Percentiles rank a stretch among this genome's conserved stretches.
Conservation (phyloP, 2,888 invertebrate species). For the Marasmarcha lunaedactyla region DNA sequence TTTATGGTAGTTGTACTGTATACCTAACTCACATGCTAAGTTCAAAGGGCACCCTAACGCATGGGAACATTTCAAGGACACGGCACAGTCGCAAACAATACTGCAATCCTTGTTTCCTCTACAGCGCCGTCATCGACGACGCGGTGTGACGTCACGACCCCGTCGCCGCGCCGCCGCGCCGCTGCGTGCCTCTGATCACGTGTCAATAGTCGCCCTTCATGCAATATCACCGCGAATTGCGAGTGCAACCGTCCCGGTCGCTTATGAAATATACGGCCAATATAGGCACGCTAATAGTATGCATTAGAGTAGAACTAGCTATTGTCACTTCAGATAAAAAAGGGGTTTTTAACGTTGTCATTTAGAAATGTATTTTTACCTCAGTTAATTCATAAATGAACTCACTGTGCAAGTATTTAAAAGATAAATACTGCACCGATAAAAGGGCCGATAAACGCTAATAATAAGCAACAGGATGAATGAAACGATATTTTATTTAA, state of each 20-base stretch:
- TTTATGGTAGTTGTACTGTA: too few relatives aligned
- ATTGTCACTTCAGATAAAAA: neutral
- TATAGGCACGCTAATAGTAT: neutral
- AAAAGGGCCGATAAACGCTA: too few relatives aligned
- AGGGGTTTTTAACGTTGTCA: too few relatives aligned
- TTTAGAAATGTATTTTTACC: too few relatives aligned
- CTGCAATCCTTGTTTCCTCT: too few relatives aligned
- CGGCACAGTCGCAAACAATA: too few relatives aligned
- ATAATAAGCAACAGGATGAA: too few relatives aligned
- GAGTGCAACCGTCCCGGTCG: constrained; percentile 25
- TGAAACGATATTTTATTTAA: too few relatives aligned
- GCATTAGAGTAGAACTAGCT: neutral
- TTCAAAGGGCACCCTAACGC: too few relatives aligned
- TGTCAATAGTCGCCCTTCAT: constrained; percentile 38
- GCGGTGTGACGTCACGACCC: constrained; percentile 38
- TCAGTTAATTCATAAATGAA: neutral
- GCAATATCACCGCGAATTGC: constrained; percentile 23
- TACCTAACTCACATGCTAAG: too few relatives aligned
- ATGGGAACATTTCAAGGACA: too few relatives aligned
- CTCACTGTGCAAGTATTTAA: neutral
- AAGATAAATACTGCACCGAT: neutral
- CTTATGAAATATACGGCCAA: constrained; percentile 20
- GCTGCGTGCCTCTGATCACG: constrained; percentile 28
- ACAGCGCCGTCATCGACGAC: constrained; percentile 14
- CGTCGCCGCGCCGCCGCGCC: constrained; percentile 16